Evolutionary conservation across 1,140 invertebrate genomes (phyloP).

Genomic region (Neuroterus valhalla): DNA sequence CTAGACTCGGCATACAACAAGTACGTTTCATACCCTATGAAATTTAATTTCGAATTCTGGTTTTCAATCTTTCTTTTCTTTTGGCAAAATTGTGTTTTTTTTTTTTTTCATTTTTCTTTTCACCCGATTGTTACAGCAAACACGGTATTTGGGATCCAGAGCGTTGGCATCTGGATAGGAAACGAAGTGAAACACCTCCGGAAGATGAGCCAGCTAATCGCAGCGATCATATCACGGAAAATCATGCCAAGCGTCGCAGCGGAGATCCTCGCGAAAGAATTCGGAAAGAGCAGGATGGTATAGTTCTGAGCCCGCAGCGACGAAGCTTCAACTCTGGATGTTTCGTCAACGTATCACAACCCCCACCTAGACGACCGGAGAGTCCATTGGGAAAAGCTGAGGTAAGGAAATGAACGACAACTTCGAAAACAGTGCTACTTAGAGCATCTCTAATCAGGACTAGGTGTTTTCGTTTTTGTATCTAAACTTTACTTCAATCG

Average conservation of each 20-base stretch:
- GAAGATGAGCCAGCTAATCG: slow-evolving; percentile 75
- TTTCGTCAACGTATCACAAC: slow-evolving; percentile 77
- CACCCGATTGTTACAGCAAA: slow-evolving; percentile 63
- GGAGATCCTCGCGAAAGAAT: slow-evolving; percentile 87
- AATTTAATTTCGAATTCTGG: slow-evolving; percentile 21
- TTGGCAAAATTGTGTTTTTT: slow-evolving; percentile 36
- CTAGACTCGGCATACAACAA: slow-evolving; percentile 78
- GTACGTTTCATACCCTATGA: slow-evolving; percentile 63
- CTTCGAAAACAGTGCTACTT: too few relatives aligned
- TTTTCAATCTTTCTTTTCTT: slow-evolving; percentile 20
- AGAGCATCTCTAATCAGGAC: too few relatives aligned
- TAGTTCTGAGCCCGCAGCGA: slow-evolving; percentile 88
- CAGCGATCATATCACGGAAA: slow-evolving; percentile 41
- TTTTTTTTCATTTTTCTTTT: slow-evolving; percentile 26
- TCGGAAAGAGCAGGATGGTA: slow-evolving; percentile 88
- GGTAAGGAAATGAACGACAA: slow-evolving; percentile 49
- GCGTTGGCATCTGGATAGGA: slow-evolving; percentile 77
- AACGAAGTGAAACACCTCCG: slow-evolving; percentile 78
- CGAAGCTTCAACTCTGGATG: slow-evolving; percentile 90
- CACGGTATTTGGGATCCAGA: slow-evolving; percentile 80
- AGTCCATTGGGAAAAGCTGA: slow-evolving; percentile 75
- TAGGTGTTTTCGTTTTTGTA: too few relatives aligned
- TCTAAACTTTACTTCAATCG: too few relatives aligned
- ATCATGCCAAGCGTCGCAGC: slow-evolving; percentile 75
- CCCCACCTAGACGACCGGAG: slow-evolving; percentile 72